Conservation (phyloP, 2,113 vertebrate species). For the Rhinichthys klamathensis region DNA sequence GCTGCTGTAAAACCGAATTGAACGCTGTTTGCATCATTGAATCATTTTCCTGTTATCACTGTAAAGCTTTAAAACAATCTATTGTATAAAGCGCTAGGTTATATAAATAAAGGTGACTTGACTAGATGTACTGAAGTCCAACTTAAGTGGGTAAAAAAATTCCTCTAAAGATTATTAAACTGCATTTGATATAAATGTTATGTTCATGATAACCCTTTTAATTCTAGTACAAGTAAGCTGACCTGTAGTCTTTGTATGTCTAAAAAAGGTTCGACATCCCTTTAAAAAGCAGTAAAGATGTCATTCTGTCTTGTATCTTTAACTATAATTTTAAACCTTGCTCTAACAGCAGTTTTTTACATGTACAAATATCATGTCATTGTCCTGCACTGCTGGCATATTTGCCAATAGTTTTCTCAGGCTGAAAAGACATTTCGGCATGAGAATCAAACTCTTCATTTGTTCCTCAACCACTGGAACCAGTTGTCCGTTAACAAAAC, state of each 20-base stretch:
- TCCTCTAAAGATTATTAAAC: no score
- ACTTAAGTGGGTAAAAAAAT: no score
- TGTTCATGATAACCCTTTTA: background rate
- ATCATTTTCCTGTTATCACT: no score
- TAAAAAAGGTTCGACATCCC: background rate
- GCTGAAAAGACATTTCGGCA: conserved; percentile 41
- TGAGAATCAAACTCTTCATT: conserved; percentile 55
- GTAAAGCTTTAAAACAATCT: no score
- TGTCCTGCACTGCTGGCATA: conserved; percentile 9
- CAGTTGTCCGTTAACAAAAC: conserved; percentile 48
- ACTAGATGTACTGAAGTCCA: no score
- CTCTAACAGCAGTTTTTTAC: conserved; percentile 3
- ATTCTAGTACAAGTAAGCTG: background rate
- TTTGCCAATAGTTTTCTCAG: conserved; percentile 36
- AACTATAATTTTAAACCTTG: background rate
- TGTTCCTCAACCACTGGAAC: conserved; percentile 59
- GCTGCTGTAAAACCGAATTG: no score
- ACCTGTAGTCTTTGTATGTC: background rate
- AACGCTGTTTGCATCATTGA: no score
- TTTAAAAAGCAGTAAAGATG: background rate
- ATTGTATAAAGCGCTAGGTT: no score
- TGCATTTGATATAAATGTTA: no score
- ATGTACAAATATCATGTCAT: conserved; percentile 19
- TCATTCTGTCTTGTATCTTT: background rate
- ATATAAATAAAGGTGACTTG: no score